Conservation (phyloP, 1,140 invertebrate species). For the Zaprionus gabonicus region DNA sequence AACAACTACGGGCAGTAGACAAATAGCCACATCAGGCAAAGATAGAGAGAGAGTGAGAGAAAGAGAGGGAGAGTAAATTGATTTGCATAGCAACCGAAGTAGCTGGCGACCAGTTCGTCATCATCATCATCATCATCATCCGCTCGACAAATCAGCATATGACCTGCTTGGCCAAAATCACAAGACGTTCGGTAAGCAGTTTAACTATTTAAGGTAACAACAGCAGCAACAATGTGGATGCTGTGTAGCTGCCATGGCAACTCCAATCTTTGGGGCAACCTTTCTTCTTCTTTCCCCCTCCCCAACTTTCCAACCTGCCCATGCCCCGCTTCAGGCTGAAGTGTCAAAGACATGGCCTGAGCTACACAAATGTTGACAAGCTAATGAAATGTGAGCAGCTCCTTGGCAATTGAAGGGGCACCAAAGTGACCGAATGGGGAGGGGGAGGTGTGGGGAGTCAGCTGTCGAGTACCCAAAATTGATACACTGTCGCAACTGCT, state of each 20-base stretch:
- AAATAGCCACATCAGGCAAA: constrained; percentile 40
- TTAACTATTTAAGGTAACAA: constrained; percentile 74
- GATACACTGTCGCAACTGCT: constrained; percentile 58
- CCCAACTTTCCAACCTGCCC: neutral
- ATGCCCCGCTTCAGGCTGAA: constrained; percentile 64
- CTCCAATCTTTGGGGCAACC: constrained; percentile 57
- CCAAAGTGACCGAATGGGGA: neutral
- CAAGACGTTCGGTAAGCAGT: constrained; percentile 75
- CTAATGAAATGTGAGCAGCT: constrained; percentile 79
- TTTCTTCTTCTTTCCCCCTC: neutral
- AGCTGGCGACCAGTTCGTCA: constrained; percentile 1
- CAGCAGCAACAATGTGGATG: constrained; percentile 38
- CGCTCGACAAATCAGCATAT: constrained; percentile 49
- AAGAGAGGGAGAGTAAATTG: constrained; percentile 50
- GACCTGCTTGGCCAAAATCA: constrained; percentile 47
- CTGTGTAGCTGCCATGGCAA: constrained; percentile 59
- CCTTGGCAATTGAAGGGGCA: constrained; percentile 33
- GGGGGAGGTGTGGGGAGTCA: neutral
- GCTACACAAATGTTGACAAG: constrained; percentile 79
- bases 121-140: neutral
- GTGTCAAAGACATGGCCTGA: constrained; percentile 74
- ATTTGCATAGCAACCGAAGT: constrained; percentile 75
- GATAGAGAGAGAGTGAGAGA: neutral
- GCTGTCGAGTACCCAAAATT: constrained; percentile 59
- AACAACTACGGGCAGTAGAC: constrained; percentile 30